A percentile compares a stretch with the other conserved stretches of the same genome.
Evolutionary conservation across 2,113 vertebrate species (phyloP).

Genomic region (Tragelaphus buxtoni): DNA sequence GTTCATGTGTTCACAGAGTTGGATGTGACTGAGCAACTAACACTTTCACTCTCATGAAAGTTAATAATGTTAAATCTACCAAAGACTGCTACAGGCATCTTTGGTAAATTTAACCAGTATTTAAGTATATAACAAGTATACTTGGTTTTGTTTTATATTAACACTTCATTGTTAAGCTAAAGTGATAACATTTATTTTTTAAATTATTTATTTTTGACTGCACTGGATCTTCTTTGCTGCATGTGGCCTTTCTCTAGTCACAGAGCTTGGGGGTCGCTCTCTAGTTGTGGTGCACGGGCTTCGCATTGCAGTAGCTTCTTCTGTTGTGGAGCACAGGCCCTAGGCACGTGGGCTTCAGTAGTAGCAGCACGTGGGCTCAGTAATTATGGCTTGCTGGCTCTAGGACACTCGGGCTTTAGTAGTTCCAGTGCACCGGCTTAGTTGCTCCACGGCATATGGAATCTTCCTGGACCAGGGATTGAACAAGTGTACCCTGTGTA

Average conservation of each 20-base stretch:
- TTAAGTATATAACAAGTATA: background rate
- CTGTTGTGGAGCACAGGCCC: background rate
- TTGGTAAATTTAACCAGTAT: background rate
- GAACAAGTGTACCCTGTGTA: background rate
- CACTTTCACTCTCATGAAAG: background rate
- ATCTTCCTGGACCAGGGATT: background rate
- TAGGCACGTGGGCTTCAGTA: background rate
- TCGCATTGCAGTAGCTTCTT: background rate
- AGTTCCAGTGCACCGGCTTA: background rate
- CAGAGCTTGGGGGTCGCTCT: background rate
- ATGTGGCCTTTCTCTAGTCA: background rate
- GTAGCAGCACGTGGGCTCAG: background rate
- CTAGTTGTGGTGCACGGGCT: background rate
- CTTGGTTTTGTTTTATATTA: background rate
- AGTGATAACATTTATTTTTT: background rate
- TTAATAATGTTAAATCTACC: background rate
- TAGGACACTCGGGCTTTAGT: background rate
- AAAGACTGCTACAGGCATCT: background rate
- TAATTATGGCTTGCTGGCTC: background rate
- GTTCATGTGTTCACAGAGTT: background rate
- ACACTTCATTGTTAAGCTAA: background rate
- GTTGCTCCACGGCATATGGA: background rate
- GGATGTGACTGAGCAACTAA: background rate
- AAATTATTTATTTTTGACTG: background rate
- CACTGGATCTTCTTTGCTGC: background rate